These are phyloP conservation scores for Pipra filicauda DNA, from an alignment of 2,113 vertebrate genomes.

Conservation along the genomic window DNA sequence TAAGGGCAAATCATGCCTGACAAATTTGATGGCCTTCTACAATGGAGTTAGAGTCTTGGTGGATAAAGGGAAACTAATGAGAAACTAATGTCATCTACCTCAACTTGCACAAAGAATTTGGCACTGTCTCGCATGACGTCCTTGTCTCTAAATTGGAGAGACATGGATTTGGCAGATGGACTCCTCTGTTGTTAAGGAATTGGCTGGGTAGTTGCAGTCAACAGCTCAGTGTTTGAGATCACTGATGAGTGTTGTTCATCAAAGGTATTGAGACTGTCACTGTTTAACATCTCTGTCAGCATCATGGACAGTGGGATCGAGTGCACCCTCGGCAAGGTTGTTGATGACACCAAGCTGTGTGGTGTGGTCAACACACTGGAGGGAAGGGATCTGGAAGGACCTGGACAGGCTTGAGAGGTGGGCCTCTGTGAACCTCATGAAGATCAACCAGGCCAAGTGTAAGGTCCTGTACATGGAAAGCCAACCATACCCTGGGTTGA, in stretches of 20 bases:
- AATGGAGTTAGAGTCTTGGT: not conserved
- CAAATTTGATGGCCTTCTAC: not conserved
- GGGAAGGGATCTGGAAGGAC: not conserved
- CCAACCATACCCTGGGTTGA: not conserved
- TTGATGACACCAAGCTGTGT: not conserved
- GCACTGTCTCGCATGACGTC: no score
- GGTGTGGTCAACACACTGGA: not conserved
- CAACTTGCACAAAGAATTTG: not conserved
- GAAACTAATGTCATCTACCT: not conserved
- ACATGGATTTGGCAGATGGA: not conserved
- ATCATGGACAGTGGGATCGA: not conserved
- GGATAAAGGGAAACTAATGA: not conserved
- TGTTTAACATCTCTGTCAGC: no score
- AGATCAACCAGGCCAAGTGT: not conserved
- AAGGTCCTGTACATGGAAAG: not conserved
- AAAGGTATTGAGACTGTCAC: not conserved
- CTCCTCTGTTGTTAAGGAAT: not conserved
- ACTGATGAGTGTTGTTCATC: not conserved
- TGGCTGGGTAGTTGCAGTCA: not conserved
- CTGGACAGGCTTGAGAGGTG: not conserved
- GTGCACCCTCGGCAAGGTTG: not conserved
- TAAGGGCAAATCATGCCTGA: not conserved
- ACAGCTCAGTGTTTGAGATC: not conserved
- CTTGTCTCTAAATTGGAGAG: not conserved
- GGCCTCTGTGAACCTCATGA: not conserved